Percentiles rank a stretch among this genome's conserved stretches.
phyloP scores from a whole-genome alignment of 2,113 vertebrate genomes.

The Genyomyrus donnyi region DNA sequence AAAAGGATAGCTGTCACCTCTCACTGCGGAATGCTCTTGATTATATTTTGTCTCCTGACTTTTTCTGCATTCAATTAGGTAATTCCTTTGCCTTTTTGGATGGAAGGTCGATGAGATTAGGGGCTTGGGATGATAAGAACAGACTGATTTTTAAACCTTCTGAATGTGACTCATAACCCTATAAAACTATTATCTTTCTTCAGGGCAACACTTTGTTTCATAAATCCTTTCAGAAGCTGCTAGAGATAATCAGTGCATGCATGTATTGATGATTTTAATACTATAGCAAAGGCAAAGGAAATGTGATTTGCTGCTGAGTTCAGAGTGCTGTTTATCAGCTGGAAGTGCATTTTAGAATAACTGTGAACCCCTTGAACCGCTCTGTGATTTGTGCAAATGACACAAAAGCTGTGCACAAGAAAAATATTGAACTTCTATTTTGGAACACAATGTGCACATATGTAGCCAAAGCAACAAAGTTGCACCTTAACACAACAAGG shows the following conservation, averaged over 20 bases:
- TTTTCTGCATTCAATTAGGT: neutral
- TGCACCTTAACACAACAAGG: neutral
- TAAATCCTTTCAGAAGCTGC: slow-evolving; percentile 2
- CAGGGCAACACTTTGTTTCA: neutral
- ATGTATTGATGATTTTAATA: neutral
- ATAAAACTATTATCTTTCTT: neutral
- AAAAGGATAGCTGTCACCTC: neutral
- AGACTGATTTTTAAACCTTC: neutral
- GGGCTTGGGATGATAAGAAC: neutral
- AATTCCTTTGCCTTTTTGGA: neutral
- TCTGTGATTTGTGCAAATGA: neutral
- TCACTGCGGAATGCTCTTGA: neutral
- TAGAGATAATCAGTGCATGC: neutral
- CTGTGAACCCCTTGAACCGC: neutral
- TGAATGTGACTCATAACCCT: neutral
- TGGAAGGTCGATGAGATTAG: neutral
- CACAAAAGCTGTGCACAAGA: neutral
- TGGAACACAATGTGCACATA: neutral
- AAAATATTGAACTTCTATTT: neutral
- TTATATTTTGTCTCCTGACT: neutral
- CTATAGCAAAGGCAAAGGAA: neutral
- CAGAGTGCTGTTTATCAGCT: neutral
- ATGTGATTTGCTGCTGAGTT: neutral
- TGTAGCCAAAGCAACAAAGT: neutral
- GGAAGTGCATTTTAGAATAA: neutral